Conservation (phyloP, 2,888 invertebrate species). For the Caenorhabditis imperialis region DNA sequence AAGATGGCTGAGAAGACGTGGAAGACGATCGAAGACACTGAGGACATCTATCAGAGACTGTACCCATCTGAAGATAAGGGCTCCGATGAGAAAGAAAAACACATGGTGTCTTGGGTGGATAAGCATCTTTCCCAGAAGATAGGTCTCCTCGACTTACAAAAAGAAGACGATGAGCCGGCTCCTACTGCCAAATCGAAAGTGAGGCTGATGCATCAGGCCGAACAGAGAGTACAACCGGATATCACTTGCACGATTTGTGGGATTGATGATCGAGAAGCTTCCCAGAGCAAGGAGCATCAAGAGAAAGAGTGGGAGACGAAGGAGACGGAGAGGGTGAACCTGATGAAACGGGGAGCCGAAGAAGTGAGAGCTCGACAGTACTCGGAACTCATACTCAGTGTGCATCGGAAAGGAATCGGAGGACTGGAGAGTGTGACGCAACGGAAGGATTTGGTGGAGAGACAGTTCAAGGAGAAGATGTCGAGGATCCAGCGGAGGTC, state of each 20-base stretch:
- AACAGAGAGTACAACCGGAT: background rate
- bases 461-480: constrained; percentile 5
- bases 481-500: constrained; percentile 1
- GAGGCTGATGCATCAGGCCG: background rate
- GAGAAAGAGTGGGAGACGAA: constrained; percentile 33
- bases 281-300: background rate
- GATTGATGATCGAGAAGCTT: background rate
- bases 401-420: constrained; percentile 25
- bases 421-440: constrained; percentile 4
- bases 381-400: constrained; percentile 3
- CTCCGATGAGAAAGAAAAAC: background rate
- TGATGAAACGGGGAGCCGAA: constrained; percentile 11
- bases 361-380: constrained; percentile 18
- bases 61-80: background rate
- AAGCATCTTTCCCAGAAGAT: background rate
- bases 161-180: background rate
- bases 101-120: constrained; percentile 5
- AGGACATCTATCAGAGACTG: too few relatives aligned
- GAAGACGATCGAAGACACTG: background rate
- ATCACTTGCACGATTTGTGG: background rate
- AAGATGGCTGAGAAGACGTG: constrained; percentile 15
- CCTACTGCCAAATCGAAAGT: background rate
- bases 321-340: constrained; percentile 14
- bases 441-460: constrained; percentile 1
- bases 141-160: background rate